Conservation (phyloP, 35 echinoderm and acorn worm genomes). For the Ophiothrix spiculata region DNA sequence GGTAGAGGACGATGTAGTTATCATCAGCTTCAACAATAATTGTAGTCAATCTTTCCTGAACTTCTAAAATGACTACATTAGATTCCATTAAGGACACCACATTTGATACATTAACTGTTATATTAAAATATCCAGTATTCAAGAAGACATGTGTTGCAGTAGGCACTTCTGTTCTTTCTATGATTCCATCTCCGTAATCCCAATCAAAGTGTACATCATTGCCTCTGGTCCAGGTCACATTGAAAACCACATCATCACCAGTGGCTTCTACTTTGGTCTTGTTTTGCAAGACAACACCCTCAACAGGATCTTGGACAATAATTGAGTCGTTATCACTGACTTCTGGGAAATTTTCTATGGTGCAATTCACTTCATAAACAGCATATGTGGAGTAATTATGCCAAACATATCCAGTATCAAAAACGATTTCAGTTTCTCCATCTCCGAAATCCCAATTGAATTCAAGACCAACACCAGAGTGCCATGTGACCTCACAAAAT, state of each 20-base stretch:
- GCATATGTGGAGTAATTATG: constrained; percentile 55
- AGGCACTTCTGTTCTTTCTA: constrained; percentile 32
- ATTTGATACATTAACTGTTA: constrained; percentile 76
- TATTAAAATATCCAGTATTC: constrained; percentile 40
- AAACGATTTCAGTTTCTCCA: constrained; percentile 24
- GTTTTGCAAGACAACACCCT: constrained; percentile 58
- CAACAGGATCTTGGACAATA: constrained; percentile 72
- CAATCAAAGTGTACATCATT: constrained; percentile 71
- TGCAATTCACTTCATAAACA: constrained; percentile 51
- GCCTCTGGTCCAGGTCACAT: constrained; percentile 55
- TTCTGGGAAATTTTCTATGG: constrained; percentile 38
- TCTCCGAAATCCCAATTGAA: constrained; percentile 80
- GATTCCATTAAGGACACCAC: constrained; percentile 82
- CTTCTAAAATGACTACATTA: constrained; percentile 33
- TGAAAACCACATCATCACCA: constrained; percentile 43
- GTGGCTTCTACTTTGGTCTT: constrained; percentile 71
- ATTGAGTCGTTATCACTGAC: constrained; percentile 49
- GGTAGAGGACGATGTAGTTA: constrained; percentile 25
- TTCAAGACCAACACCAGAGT: constrained; percentile 53
- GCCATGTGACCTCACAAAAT: constrained; percentile 72
- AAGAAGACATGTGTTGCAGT: constrained; percentile 37
- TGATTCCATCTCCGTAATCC: constrained; percentile 56
- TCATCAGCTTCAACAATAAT: constrained; percentile 16
- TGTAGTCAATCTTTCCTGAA: constrained; percentile 65
- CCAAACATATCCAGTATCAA: constrained; percentile 25